A percentile compares a stretch with the other conserved stretches of the same genome.
These are phyloP conservation scores for Sebastes variabilis DNA, from an alignment of 2,797 vertebrate genomes.

Conservation along the genomic window DNA sequence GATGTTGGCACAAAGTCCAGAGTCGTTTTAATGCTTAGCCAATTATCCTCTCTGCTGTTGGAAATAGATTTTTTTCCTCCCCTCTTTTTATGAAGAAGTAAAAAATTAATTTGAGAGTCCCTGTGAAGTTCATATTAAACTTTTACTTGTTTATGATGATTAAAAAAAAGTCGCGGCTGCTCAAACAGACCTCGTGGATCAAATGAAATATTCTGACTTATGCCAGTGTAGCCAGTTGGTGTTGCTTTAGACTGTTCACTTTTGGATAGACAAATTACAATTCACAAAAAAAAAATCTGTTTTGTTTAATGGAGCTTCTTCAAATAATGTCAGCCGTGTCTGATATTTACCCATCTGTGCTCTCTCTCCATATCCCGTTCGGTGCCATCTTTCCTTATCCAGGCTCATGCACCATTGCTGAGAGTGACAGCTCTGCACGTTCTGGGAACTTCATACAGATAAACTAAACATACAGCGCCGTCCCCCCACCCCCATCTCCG, in stretches of 20 bases:
- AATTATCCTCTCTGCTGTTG: conserved; percentile 70
- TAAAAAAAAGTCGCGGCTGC: conserved; percentile 37
- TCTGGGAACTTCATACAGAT: conserved; percentile 80
- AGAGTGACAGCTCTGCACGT: conserved; percentile 80
- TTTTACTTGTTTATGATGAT: conserved; percentile 66
- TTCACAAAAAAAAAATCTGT: conserved; percentile 21
- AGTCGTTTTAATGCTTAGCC: conserved; percentile 66
- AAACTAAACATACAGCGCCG: conserved; percentile 69
- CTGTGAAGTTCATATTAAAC: conserved; percentile 63
- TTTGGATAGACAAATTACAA: conserved; percentile 40
- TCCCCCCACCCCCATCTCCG: conserved; percentile 40
- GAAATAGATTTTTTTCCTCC: conserved; percentile 40
- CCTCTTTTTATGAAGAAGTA: conserved; percentile 46
- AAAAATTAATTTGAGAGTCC: conserved; percentile 60
- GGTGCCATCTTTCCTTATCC: conserved; percentile 69
- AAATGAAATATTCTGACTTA: conserved; percentile 44
- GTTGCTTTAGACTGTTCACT: conserved; percentile 20
- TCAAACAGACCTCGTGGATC: conserved; percentile 43
- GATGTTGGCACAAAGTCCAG: conserved; percentile 68
- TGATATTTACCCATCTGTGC: conserved; percentile 77
- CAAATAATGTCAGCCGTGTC: conserved; percentile 56
- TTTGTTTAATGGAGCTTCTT: conserved; percentile 45
- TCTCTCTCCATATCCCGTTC: conserved; percentile 51
- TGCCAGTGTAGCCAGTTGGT: conserved; percentile 23
- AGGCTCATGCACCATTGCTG: conserved; percentile 71